A percentile compares a stretch with the other conserved stretches of the same genome.
These are phyloP conservation scores for Lepidothrix coronata DNA, from an alignment of 2,113 vertebrate species.

Conservation along the genomic window DNA sequence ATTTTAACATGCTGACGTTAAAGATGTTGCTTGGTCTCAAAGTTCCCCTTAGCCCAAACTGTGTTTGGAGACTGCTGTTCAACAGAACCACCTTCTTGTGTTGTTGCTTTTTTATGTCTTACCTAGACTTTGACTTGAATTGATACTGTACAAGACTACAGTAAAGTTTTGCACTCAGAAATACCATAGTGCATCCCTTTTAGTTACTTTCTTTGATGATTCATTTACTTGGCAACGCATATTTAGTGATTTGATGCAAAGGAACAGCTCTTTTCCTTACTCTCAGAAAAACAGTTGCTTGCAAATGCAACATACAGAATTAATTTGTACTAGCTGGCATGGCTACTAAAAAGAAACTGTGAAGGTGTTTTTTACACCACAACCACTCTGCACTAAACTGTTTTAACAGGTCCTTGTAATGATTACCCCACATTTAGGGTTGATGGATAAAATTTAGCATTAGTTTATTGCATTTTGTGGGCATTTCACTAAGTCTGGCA, in stretches of 20 bases:
- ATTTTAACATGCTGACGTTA: background rate
- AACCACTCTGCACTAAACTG: background rate
- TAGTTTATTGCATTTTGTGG: background rate
- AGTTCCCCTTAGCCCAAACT: background rate
- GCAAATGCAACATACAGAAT: background rate
- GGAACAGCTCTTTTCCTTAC: background rate
- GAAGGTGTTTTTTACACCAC: background rate
- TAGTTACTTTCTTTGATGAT: background rate
- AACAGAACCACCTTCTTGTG: background rate
- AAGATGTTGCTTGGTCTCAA: background rate
- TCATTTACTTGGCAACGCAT: background rate
- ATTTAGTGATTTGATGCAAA: background rate
- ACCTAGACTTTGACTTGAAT: background rate
- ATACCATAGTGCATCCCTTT: background rate
- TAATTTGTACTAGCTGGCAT: background rate
- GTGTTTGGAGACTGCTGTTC: accelerated
- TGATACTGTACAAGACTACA: background rate
- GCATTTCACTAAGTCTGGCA: background rate
- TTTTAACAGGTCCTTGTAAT: background rate
- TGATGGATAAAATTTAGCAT: background rate
- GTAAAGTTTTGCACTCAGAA: background rate
- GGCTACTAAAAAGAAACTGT: background rate
- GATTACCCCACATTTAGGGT: background rate
- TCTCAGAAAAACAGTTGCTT: background rate
- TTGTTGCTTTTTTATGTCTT: background rate